Conservation (phyloP, 2,113 vertebrate genomes). For the Arenaria interpres region DNA sequence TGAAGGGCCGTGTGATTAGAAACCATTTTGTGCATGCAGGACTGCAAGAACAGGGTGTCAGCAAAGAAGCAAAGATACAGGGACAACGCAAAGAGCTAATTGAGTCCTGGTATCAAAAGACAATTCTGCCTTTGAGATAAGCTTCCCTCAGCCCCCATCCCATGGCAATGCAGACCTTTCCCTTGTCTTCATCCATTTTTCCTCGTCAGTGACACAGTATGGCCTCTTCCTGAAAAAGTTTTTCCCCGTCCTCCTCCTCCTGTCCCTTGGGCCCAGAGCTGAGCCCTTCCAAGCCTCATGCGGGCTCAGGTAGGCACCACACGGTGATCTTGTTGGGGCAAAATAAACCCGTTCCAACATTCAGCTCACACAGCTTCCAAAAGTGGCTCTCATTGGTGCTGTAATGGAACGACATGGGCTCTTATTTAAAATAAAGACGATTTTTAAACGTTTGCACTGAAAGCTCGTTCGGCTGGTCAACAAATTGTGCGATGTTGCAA, state of each 20-base stretch:
- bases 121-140: neutral
- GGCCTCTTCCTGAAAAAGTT: neutral
- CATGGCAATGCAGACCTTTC: accelerated
- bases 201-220: neutral
- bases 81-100: neutral
- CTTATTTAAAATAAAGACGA: neutral
- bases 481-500: neutral
- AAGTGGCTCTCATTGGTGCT: neutral
- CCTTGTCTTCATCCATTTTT: neutral
- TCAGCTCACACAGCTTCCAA: neutral
- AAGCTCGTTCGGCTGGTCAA: neutral
- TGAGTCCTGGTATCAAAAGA: neutral
- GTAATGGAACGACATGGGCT: neutral
- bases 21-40: neutral
- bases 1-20: neutral
- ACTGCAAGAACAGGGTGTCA: neutral
- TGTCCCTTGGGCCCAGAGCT: neutral
- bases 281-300: neutral
- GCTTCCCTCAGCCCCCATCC: neutral
- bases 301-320: neutral
- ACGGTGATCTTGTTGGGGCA: neutral
- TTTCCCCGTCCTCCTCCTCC: neutral
- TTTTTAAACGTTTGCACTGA: neutral
- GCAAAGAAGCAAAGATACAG: neutral
- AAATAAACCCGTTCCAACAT: neutral